Base-by-base conservation (phyloP, 2,888 invertebrate species). In the Caenorhabditis panamensis region DNA sequence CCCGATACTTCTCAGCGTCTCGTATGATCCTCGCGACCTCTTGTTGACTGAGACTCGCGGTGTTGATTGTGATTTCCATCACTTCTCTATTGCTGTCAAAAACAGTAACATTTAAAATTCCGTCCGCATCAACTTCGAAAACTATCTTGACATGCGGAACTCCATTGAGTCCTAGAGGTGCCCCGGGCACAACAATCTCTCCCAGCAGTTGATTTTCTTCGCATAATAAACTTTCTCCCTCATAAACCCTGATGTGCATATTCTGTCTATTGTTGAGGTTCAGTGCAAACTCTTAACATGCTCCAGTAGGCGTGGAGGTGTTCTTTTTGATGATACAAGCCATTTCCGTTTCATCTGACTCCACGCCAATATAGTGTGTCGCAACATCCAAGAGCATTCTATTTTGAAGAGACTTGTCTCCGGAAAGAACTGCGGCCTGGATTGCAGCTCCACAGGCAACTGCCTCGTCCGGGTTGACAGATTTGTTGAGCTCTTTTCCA, bases 401-500 rank as follows among this genome's bases (percentile, higher is more conserved):
- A 66, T 87, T 85, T 26, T 85, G 86, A 41, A 87, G 84, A 41
- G 41, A 41, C 41, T 41, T 41, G 53, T 86, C 82, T 77, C 87
- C 86, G 24, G 86, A 86, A 54, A 83, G 77, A 61, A 88, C 85
- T 26, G 86, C 88, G 79, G 92, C 92, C 92, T 99, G 99, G 36
- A 99, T 96, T 18, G 99, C 98, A 28, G 99, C 99, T 72, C 99
- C 99, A 22, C 99, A 96, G 0, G 99, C 99, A 0, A 99, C 99
- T 64, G 98, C 99, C 92, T 99, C 99, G 92, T 99, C 99, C 0
- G 99, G 99, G 92, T 99, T 99, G 0, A 99, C 97, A 5, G 97
- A 94, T 88, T 95, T 86, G 71, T 41, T 41, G 41, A 41, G 41
- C 13, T 41, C 41, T 16, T 41, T 41, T 41, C 41, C 41, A 16